phyloP scores from a whole-genome alignment of 1,140 invertebrate species.

The Heliothis virescens region DNA sequence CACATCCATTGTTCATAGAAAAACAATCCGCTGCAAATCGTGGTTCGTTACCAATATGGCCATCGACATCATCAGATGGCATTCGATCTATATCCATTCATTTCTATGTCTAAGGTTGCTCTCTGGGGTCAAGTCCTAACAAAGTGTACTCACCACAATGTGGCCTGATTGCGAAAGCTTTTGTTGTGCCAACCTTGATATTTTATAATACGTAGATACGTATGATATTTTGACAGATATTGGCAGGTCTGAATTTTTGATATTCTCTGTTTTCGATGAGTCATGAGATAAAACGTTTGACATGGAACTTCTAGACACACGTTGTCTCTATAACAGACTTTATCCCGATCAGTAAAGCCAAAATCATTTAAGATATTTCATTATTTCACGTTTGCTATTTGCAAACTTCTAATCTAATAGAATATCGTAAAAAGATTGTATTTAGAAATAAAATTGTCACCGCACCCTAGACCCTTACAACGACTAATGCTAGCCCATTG shows the following conservation, averaged over 20 bases:
- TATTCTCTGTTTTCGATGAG: slow-evolving; percentile 1
- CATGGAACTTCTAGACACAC: background rate
- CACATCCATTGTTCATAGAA: slow-evolving; percentile 18
- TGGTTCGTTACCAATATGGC: background rate
- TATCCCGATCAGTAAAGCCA: background rate
- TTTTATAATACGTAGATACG: slow-evolving; percentile 21
- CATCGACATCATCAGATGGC: slow-evolving; percentile 3
- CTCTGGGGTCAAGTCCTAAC: slow-evolving; percentile 29
- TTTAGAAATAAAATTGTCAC: no score
- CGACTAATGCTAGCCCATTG: no score
- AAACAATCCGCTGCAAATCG: slow-evolving; percentile 23
- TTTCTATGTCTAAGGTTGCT: slow-evolving; percentile 15
- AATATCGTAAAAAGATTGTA: no score
- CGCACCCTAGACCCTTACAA: no score
- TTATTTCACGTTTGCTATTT: no score
- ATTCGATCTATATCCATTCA: slow-evolving; percentile 35
- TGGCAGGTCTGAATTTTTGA: slow-evolving; percentile 21
- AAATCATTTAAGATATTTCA: no score
- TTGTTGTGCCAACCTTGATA: slow-evolving; percentile 45
- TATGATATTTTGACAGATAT: slow-evolving; percentile 38
- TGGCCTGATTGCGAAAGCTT: slow-evolving; percentile 25
- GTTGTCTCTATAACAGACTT: background rate
- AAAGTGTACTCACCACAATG: slow-evolving; percentile 38
- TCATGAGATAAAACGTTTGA: background rate
- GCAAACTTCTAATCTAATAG: no score